A percentile compares a stretch with the other conserved stretches of the same genome.
These are phyloP conservation scores for Ladona fulva DNA, from an alignment of 1,140 invertebrate species.

Conservation along the genomic window DNA sequence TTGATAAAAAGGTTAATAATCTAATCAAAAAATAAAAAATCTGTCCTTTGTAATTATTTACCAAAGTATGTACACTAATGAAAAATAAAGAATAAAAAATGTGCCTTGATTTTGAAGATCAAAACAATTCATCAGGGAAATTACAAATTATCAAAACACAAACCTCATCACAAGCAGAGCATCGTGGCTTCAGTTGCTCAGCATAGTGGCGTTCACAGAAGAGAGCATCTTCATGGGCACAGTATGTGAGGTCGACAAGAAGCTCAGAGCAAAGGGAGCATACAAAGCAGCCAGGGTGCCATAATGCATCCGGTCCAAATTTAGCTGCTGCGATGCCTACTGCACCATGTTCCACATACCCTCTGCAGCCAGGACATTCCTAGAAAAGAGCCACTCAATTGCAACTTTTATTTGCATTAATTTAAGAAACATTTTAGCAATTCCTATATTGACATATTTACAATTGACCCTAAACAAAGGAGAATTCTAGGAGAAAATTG, in stretches of 20 bases:
- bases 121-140: too few species aligned
- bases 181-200: slow-evolving; percentile 83
- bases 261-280: slow-evolving; percentile 77
- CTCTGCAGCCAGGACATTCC: slow-evolving; percentile 56
- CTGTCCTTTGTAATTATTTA: too few species aligned
- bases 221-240: slow-evolving; percentile 71
- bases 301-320: slow-evolving; percentile 53
- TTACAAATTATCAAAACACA: too few species aligned
- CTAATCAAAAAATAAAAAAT: too few species aligned
- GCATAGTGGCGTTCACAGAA: slow-evolving; percentile 93
- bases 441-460: too few species aligned
- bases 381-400: slow-evolving; percentile 29
- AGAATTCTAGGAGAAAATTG: too few species aligned
- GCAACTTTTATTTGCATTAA: background rate
- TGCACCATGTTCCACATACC: slow-evolving; percentile 49
- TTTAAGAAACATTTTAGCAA: too few species aligned
- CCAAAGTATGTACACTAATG: too few species aligned
- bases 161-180: slow-evolving; percentile 91
- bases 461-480: too few species aligned
- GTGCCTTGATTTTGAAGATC: too few species aligned
- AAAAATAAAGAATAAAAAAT: too few species aligned
- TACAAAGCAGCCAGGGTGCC: slow-evolving; percentile 82
- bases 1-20: too few species aligned
- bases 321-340: slow-evolving; percentile 63
- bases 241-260: slow-evolving; percentile 88